These are phyloP conservation scores for Temnothorax longispinosus DNA, from an alignment of 1,140 invertebrate species.

Conservation along the genomic window DNA sequence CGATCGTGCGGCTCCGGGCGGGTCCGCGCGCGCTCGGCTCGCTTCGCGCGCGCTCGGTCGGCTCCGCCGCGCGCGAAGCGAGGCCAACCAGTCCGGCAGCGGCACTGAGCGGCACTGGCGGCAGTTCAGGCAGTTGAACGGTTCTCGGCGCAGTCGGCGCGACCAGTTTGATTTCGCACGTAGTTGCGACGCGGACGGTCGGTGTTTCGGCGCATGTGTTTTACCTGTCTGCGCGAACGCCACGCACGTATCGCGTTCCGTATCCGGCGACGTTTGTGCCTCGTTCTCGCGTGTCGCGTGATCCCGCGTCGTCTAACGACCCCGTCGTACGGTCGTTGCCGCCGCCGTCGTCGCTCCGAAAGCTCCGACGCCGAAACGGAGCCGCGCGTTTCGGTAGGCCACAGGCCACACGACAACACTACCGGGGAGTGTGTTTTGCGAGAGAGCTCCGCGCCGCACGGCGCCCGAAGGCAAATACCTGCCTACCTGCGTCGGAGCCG, in stretches of 20 bases:
- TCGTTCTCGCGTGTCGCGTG: constrained; percentile 2
- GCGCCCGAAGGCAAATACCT: constrained; percentile 82
- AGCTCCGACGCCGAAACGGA: constrained; percentile 38
- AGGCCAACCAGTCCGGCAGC: constrained; percentile 80
- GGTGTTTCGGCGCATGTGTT: constrained; percentile 45
- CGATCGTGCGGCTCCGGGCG: constrained; percentile 48
- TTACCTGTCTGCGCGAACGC: not conserved
- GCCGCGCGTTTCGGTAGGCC: constrained; percentile 21
- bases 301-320: not conserved
- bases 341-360: not conserved
- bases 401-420: not conserved
- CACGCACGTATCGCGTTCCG: not conserved
- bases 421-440: constrained; percentile 49
- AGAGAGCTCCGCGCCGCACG: constrained; percentile 61
- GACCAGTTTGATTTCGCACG: constrained; percentile 80
- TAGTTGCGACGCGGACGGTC: constrained; percentile 66
- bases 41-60: constrained; percentile 60
- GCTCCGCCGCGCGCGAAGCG: constrained; percentile 70
- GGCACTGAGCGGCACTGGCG: constrained; percentile 45
- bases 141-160: constrained; percentile 57
- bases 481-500: constrained; percentile 44
- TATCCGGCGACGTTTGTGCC: not conserved
- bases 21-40: constrained; percentile 42
- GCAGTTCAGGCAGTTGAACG: constrained; percentile 30
- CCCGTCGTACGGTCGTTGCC: too few species aligned